Conservation (phyloP, 2,797 vertebrate species). For the Odontamblyopus rebecca region DNA sequence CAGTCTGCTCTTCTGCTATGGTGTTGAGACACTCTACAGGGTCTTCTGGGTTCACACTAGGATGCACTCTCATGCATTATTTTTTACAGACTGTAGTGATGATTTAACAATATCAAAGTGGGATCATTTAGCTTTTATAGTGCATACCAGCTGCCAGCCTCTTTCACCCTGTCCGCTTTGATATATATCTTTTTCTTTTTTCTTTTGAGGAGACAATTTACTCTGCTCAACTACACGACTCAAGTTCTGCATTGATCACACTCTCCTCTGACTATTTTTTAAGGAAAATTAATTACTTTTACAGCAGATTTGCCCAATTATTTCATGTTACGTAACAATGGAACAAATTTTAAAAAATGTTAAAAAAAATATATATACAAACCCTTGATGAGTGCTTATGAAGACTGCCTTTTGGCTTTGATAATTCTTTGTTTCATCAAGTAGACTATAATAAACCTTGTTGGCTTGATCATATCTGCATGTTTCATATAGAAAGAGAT, state of each 20-base stretch:
- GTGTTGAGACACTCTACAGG: constrained; percentile 16
- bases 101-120: constrained; percentile 40
- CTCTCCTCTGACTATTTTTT: neutral
- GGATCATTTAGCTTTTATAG: constrained; percentile 31
- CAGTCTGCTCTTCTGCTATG: constrained; percentile 47
- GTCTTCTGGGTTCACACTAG: constrained; percentile 22
- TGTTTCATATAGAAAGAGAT: no score
- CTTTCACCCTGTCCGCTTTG: constrained; percentile 25
- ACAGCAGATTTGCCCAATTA: neutral
- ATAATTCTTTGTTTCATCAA: no score
- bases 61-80: constrained; percentile 19
- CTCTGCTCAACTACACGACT: constrained; percentile 4
- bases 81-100: constrained; percentile 22
- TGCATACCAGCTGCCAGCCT: constrained; percentile 24
- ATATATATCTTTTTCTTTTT: neutral
- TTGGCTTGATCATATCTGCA: no score
- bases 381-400: no score
- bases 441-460: no score
- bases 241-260: constrained; percentile 6
- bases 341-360: no score
- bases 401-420: no score
- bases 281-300: neutral
- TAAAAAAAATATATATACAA: no score
- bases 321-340: no score
- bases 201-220: neutral